Percentiles rank a stretch among this genome's conserved stretches.
Evolutionary conservation across 2,888 invertebrate species (phyloP).

Genomic region (Sipunculus nudus): DNA sequence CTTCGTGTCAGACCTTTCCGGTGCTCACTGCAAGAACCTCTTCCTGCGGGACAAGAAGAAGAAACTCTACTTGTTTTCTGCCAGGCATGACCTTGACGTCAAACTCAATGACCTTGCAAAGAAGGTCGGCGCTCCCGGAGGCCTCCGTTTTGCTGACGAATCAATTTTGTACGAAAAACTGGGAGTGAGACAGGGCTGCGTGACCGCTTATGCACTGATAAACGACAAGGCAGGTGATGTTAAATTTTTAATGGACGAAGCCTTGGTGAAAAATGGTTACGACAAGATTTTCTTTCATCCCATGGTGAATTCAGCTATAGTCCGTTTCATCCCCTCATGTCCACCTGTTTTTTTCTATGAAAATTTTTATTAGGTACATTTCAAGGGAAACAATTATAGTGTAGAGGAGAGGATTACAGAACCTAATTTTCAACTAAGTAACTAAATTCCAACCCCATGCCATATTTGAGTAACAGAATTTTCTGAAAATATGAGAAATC

Average conservation of each 20-base stretch:
- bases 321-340: no score
- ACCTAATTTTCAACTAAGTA: no score
- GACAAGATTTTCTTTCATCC: conserved; percentile 60
- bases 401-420: no score
- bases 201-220: conserved; percentile 62
- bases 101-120: conserved; percentile 60
- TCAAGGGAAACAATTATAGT: no score
- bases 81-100: conserved; percentile 57
- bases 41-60: conserved; percentile 66
- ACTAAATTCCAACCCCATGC: no score
- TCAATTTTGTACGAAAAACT: conserved; percentile 53
- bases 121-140: conserved; percentile 54
- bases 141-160: conserved; percentile 63
- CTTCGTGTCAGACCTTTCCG: conserved; percentile 50
- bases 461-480: no score
- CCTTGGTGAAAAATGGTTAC: conserved; percentile 48
- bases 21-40: conserved; percentile 63
- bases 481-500: no score
- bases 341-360: no score
- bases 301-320: conserved; percentile 59
- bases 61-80: conserved; percentile 60
- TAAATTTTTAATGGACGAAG: conserved; percentile 51
- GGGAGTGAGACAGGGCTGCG: conserved; percentile 63
- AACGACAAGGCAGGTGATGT: conserved; percentile 60
- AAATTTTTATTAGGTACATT: no score